These are phyloP conservation scores for Eunapius fragilis DNA, from an alignment of 37 sponge, comb jelly and placozoan species.

Conservation along the genomic window DNA sequence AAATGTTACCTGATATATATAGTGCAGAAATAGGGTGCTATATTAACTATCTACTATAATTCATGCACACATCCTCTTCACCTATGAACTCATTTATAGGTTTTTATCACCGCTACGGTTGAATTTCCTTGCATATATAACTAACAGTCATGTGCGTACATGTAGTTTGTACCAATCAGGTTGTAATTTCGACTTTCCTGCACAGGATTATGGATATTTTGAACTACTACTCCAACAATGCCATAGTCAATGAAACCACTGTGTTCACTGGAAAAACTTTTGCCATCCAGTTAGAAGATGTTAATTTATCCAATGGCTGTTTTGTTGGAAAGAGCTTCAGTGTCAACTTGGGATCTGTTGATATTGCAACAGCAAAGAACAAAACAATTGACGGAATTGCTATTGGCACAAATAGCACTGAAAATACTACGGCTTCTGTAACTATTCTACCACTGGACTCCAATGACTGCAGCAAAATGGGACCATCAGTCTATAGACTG, in stretches of 20 bases:
- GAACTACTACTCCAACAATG: background rate
- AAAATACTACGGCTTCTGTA: background rate
- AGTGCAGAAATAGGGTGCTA: too few species aligned
- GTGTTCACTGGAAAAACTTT: background rate
- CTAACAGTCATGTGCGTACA: too few species aligned
- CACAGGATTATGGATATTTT: background rate
- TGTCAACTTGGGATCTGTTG: conserved; percentile 45
- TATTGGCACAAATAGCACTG: background rate
- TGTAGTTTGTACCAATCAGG: too few species aligned
- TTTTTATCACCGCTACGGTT: too few species aligned
- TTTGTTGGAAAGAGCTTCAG: conserved; percentile 20
- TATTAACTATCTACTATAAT: too few species aligned
- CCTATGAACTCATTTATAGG: too few species aligned
- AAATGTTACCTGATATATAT: too few species aligned
- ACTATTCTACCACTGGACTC: background rate
- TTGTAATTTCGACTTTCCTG: too few species aligned
- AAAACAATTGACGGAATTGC: background rate
- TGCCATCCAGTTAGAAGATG: conserved; percentile 44
- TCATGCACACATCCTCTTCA: too few species aligned
- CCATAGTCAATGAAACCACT: background rate
- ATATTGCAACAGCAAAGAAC: background rate
- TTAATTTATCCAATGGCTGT: background rate
- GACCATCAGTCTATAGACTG: background rate
- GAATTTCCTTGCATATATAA: too few species aligned
- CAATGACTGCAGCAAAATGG: background rate